phyloP scores from a whole-genome alignment of 2,888 invertebrate species.

The Harpalus rubripes region DNA sequence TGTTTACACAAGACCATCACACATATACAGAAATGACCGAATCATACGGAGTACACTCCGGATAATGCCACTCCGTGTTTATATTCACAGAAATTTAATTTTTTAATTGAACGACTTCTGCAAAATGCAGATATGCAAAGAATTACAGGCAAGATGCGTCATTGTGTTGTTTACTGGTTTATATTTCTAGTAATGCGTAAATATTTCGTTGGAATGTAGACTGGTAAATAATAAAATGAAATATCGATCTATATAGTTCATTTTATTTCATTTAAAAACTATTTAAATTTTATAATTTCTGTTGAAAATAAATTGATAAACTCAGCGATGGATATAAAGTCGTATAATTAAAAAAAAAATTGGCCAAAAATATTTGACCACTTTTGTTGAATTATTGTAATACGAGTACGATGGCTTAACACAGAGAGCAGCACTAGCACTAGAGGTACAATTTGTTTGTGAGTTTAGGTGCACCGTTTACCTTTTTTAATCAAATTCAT shows the following conservation, averaged over 20 bases:
- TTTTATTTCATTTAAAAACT: no score
- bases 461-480: no score
- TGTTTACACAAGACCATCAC: conserved; percentile 53
- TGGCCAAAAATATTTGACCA: no score
- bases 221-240: background rate
- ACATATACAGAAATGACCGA: conserved; percentile 51
- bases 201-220: background rate
- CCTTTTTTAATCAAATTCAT: no score
- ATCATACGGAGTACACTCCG: conserved; percentile 28
- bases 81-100: conserved; percentile 40
- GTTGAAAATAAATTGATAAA: no score
- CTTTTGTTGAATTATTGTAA: no score
- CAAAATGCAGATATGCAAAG: background rate
- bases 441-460: no score
- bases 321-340: no score
- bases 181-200: background rate
- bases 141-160: background rate
- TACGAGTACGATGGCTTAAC: no score
- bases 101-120: conserved; percentile 26
- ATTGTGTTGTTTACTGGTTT: background rate
- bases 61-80: conserved; percentile 11
- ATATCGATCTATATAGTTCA: background rate
- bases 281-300: no score
- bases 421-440: no score
- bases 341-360: no score